Evolutionary conservation across 2,797 vertebrate species (phyloP).

Genomic region (Luscinia luscinia): DNA sequence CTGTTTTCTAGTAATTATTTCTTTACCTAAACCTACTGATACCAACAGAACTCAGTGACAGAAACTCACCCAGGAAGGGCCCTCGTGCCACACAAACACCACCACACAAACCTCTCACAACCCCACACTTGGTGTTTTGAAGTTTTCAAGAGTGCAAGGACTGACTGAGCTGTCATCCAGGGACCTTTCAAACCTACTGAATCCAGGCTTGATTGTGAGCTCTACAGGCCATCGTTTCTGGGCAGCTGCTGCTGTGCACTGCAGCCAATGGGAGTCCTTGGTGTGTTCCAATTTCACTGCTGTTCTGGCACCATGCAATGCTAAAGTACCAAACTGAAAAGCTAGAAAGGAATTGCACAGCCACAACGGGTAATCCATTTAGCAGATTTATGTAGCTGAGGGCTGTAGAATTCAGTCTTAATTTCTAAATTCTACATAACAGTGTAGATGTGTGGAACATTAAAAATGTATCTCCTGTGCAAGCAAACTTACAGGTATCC

Average conservation of each 20-base stretch:
- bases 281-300: background rate
- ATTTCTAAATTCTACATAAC: background rate
- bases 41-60: background rate
- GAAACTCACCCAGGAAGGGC: background rate
- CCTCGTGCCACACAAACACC: background rate
- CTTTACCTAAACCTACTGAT: background rate
- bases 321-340: background rate
- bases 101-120: background rate
- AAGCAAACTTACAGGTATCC: slow-evolving; percentile 85
- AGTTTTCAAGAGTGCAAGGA: background rate
- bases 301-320: background rate
- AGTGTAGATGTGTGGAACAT: background rate
- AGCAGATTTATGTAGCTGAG: background rate
- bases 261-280: background rate
- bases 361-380: background rate
- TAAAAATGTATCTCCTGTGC: background rate
- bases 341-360: background rate
- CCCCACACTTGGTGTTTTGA: background rate
- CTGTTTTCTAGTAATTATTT: background rate
- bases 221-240: background rate
- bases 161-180: background rate
- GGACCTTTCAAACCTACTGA: background rate
- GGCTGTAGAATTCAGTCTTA: background rate
- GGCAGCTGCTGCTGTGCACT: background rate
- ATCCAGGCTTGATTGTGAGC: background rate